Percentiles rank a stretch among this genome's conserved stretches.
These are phyloP conservation scores for Lepidocolaptes lacrymiger DNA, from an alignment of 2,797 vertebrate species.

Conservation along the genomic window DNA sequence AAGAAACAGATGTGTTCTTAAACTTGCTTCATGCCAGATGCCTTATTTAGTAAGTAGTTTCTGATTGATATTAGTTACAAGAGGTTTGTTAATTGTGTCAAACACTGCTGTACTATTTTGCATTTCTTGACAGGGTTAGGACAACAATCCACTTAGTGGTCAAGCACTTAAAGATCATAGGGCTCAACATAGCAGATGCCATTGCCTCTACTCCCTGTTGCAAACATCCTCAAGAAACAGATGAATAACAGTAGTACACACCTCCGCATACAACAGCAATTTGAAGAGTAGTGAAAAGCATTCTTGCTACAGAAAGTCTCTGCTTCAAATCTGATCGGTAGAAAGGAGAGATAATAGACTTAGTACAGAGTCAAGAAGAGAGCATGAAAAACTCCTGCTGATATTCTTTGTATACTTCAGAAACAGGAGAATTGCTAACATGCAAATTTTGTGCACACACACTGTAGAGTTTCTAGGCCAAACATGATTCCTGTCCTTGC, in stretches of 20 bases:
- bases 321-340: not conserved
- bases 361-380: not conserved
- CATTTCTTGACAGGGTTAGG: not conserved
- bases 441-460: not conserved
- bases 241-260: not conserved
- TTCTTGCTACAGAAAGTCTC: not conserved
- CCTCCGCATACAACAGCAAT: not conserved
- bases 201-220: not conserved
- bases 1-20: not conserved
- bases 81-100: not conserved
- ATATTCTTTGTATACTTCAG: not conserved
- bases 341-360: not conserved
- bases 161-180: not conserved
- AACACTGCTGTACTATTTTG: not conserved
- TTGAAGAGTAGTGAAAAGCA: not conserved
- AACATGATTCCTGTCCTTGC: not conserved
- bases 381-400: not conserved
- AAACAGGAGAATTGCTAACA: not conserved
- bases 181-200: not conserved
- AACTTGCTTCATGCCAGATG: not conserved
- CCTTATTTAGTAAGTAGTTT: not conserved
- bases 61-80: not conserved
- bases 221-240: not conserved
- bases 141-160: not conserved
- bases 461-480: not conserved